Percentiles rank a stretch among this genome's conserved stretches.
phyloP scores from a whole-genome alignment of 64 coral and sea anemone genomes.

The Dendrophyllia cribrosa region DNA sequence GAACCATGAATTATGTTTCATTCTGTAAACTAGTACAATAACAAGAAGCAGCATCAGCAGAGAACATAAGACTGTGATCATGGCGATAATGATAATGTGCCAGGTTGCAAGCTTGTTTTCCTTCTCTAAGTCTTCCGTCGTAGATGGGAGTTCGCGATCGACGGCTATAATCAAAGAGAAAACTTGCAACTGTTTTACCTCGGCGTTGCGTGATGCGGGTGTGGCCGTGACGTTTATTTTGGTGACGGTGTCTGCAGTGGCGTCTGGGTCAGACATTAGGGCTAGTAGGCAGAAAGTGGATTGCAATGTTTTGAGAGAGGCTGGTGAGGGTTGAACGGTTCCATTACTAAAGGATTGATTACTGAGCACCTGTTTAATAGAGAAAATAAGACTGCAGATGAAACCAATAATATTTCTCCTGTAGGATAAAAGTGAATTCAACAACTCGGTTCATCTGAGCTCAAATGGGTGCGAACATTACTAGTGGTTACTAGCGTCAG shows the following conservation, averaged over 20 bases:
- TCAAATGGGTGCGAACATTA: too few species aligned
- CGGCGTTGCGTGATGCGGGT: constrained; percentile 9
- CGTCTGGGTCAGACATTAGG: neutral
- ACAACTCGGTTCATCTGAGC: too few species aligned
- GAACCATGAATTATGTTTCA: too few species aligned
- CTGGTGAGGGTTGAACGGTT: neutral
- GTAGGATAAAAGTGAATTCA: too few species aligned
- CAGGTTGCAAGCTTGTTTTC: neutral
- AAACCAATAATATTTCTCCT: neutral
- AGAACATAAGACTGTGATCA: neutral
- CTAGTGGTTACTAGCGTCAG: too few species aligned
- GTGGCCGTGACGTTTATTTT: constrained; percentile 19
- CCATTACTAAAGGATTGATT: neutral
- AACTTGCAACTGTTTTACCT: neutral
- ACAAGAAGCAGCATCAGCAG: neutral
- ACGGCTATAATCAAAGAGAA: constrained; percentile 22
- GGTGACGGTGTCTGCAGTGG: neutral
- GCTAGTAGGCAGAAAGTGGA: neutral
- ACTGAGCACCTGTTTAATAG: neutral
- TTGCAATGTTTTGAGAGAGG: neutral
- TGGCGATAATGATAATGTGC: neutral
- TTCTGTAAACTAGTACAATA: neutral
- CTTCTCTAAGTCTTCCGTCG: neutral
- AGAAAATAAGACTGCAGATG: neutral
- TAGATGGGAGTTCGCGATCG: neutral